Base-by-base conservation (phyloP, 2,113 vertebrate genomes). In the Oplegnathus fasciatus region DNA sequence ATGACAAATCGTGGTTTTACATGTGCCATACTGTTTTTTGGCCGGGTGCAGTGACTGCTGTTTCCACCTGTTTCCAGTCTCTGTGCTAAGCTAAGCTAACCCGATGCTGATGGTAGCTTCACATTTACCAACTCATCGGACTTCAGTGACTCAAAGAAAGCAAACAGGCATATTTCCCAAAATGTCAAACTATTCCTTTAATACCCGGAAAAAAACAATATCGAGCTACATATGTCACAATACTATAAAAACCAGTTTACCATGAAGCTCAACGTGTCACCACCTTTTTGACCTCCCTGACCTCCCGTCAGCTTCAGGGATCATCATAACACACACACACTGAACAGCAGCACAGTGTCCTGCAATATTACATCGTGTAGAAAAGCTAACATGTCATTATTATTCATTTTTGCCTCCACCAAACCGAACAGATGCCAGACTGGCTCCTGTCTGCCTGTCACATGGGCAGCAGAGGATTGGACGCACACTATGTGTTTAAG, bases 231-330 rank as follows among this genome's bases (percentile, higher is more conserved):
- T 52, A 6, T 37, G 34, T 37, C 26, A 37, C 6, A 37, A 5
- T 24, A 75, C 13, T 32, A 75, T 14, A 68, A 50, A 2, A 17
- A 30, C 48, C 37, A 24, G 22, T 76, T 22, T 15, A 55, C 11
- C 30, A n/a, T 54, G 24, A 72, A 17, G 22, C 2, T 54, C 28
- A 24, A 30, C 42, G 18, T 24, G 58, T 74, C 37, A 28, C 30
- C 55, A 22, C 30, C 32, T 18, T 13, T 14, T n/a, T 77, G 46
- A 57, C 34, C 72, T 66, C 22, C 1, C 7, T 34, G 66, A 72
- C 60, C 32, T 73, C 58, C 18, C 13, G 6, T 54, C 70, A 79
- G 42, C 58, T 11, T 18, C 64, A 78, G 26, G 37, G 61, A 52
- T 76, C 66, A 73, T 30, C 40, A 28, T 3, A 44, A 48, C n/a